Conservation (phyloP, 2,888 invertebrate genomes). For the Lacanobia wlatinum region DNA sequence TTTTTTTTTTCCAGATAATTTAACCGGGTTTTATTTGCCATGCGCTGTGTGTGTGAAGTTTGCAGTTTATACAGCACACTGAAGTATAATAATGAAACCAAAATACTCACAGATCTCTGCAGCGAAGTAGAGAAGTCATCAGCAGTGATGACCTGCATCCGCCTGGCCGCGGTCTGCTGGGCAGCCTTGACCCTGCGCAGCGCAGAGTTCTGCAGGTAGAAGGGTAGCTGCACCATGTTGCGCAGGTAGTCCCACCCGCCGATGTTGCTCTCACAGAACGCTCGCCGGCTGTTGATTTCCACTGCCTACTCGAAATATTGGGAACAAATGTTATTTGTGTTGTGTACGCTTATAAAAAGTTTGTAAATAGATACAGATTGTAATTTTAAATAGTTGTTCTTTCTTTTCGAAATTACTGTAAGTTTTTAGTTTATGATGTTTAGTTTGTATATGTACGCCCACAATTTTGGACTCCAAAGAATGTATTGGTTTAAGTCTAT, state of each 20-base stretch:
- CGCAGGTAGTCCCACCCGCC: constrained; percentile 98
- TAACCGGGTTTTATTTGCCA: too few relatives aligned
- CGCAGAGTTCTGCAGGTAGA: constrained; percentile 99
- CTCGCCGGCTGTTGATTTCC: constrained; percentile 96
- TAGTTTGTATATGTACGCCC: not conserved
- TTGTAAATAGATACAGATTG: too few relatives aligned
- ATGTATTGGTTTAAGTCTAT: not conserved
- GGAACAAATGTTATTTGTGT: constrained; percentile 4
- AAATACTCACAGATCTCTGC: constrained; percentile 86
- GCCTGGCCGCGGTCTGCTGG: constrained; percentile 93
- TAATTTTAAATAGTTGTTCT: not conserved
- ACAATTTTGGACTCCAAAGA: not conserved
- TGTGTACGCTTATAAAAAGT: not conserved
- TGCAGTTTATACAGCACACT: too few relatives aligned
- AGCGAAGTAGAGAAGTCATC: constrained; percentile 90
- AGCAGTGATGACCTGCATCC: constrained; percentile 86
- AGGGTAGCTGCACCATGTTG: constrained; percentile 99
- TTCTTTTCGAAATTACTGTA: not conserved
- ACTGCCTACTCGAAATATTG: constrained; percentile 92
- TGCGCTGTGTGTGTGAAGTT: too few relatives aligned
- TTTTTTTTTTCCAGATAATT: too few relatives aligned
- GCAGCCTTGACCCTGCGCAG: constrained; percentile 96
- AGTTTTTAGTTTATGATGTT: not conserved
- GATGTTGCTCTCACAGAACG: constrained; percentile 97
- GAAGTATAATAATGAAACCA: too few relatives aligned